Conservation (phyloP, 2,113 vertebrate genomes). For the Paramisgurnus dabryanus region DNA sequence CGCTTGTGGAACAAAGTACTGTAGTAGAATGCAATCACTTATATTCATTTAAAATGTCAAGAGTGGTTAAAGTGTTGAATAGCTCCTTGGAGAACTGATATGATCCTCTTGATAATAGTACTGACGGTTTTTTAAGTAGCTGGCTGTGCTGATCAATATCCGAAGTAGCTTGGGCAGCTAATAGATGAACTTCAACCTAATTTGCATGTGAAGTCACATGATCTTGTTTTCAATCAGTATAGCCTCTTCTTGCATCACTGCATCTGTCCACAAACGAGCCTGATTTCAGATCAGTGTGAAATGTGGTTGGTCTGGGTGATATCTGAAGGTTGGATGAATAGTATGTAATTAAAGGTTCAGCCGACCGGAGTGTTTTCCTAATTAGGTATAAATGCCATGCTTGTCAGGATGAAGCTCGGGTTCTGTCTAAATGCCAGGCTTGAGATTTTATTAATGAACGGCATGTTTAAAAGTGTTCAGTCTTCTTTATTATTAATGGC, state of each 20-base stretch:
- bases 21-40: constrained; percentile 66
- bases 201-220: not conserved
- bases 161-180: not conserved
- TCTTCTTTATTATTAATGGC: constrained; percentile 7
- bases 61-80: constrained; percentile 55
- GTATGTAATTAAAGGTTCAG: constrained; percentile 54
- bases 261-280: constrained; percentile 9
- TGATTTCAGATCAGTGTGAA: constrained; percentile 39
- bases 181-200: constrained; percentile 24
- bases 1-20: constrained; percentile 68
- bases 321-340: constrained; percentile 46
- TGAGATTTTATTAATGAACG: constrained; percentile 53
- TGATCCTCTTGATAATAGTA: constrained; percentile 35
- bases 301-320: constrained; percentile 43
- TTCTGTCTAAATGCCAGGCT: constrained; percentile 42
- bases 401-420: constrained; percentile 45
- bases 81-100: constrained; percentile 61
- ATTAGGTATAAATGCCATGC: constrained; percentile 61
- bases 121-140: constrained; percentile 46
- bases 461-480: constrained; percentile 27
- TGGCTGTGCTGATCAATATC: constrained; percentile 23
- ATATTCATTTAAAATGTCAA: constrained; percentile 61
- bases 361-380: constrained; percentile 47
- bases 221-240: not conserved
- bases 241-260: not conserved